These are phyloP conservation scores for Odocoileus hemionus DNA, from an alignment of 2,113 vertebrate species.

Conservation along the genomic window DNA sequence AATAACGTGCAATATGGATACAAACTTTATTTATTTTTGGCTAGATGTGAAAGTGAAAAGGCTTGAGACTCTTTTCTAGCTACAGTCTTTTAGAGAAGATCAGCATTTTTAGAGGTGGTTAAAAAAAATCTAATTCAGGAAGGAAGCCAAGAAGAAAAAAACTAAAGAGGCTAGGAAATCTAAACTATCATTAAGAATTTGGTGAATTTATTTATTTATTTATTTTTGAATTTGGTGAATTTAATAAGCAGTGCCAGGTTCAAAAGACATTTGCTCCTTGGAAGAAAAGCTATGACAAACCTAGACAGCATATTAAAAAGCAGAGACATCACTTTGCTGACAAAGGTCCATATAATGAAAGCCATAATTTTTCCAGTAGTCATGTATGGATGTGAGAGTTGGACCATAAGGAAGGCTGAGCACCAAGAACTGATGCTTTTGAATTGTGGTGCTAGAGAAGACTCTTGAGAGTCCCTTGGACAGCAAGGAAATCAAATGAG, in stretches of 20 bases:
- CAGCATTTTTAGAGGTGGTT: not conserved
- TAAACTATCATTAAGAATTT: not conserved
- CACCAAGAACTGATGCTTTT: not conserved
- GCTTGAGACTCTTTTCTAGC: not conserved
- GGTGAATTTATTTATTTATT: not conserved
- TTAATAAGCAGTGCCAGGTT: not conserved
- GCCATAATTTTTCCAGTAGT: not conserved
- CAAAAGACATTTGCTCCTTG: not conserved
- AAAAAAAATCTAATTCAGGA: not conserved
- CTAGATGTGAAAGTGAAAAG: slow-evolving; percentile 10
- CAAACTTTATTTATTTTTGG: not conserved
- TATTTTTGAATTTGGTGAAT: too few species aligned
- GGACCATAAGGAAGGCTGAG: not conserved
- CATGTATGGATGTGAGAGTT: not conserved
- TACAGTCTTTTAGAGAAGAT: not conserved
- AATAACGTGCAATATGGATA: not conserved
- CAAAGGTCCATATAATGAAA: not conserved
- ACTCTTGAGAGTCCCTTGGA: not conserved
- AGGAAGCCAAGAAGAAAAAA: slow-evolving; percentile 2
- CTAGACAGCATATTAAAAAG: not conserved
- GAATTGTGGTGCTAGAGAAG: not conserved
- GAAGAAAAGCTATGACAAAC: not conserved
- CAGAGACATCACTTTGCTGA: not conserved
- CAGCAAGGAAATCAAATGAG: not conserved
- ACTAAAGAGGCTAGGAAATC: not conserved